Base-by-base conservation (phyloP, 2,113 vertebrate genomes). In the Panthera tigris region DNA sequence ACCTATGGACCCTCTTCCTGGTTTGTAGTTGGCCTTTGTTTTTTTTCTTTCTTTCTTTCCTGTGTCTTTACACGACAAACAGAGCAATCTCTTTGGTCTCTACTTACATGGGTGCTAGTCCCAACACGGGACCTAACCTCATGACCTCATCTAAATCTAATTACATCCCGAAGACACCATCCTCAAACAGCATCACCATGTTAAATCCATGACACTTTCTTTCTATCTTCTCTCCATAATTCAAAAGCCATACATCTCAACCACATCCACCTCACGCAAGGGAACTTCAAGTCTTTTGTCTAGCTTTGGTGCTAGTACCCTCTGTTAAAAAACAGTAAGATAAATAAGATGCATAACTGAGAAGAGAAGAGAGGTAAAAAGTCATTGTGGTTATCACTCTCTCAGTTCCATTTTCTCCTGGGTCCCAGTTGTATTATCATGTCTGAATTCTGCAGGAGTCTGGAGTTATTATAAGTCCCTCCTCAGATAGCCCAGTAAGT, bases 131-230 rank as follows among this genome's bases (percentile, higher is more conserved):
- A 39, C 3, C 6, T 9, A 31, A 3, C 2, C 4, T 89, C 50
- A 83, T 27, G 29, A 45, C 5, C 11, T 82, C 14, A 45, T 55
- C 5, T 50, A 25, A 65, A 23, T 9, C 19, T 74, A 36, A 33
- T 16, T 63, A 65, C 4, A 4, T 71, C 21, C 13, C 29, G 45
- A 23, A 63, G 1, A 1, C 0, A 5, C 13, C 16, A 87, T 3
- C 50, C 45, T 45, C 41, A 82, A 76, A 82, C 18, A 45, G 1
- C 41, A 61, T 50, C 19, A 88, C 9, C 14, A 57, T 4, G 36
- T 39, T 94, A 55, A 65, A 7, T 80, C 5, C 39, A 45, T 84
- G 45, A 31, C 61, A 71, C 2, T 2, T 55, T 80, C 50, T 7
- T 91, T 78, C 25, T 7, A 23, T 19, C 1, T 80, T 7, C 83